Conservation (phyloP, 2,888 invertebrate genomes). For the Merodon equestris region DNA sequence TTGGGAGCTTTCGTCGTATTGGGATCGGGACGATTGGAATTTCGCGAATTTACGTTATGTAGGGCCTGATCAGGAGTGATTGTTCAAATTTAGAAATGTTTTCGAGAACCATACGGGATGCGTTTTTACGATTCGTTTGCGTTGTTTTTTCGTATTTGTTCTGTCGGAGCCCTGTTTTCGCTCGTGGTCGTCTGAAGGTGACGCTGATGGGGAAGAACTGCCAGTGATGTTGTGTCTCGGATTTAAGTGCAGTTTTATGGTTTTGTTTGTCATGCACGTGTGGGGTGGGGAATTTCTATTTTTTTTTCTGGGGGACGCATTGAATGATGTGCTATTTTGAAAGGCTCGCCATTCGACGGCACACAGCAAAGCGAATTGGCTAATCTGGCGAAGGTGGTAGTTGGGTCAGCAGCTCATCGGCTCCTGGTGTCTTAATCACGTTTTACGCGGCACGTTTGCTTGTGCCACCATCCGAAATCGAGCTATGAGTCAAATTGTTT, state of each 20-base stretch:
- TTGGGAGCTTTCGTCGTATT: too few relatives aligned
- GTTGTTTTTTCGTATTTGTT: neutral
- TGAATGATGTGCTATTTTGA: neutral
- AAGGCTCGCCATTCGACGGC: too few relatives aligned
- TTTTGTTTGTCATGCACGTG: constrained; percentile 27
- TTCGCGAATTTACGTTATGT: too few relatives aligned
- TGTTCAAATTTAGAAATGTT: constrained; percentile 23
- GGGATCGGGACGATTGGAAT: too few relatives aligned
- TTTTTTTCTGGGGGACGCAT: constrained; percentile 1
- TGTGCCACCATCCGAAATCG: constrained; percentile 19
- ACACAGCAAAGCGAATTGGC: too few relatives aligned
- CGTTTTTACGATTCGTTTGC: neutral
- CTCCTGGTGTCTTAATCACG: too few relatives aligned
- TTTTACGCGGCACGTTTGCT: too few relatives aligned
- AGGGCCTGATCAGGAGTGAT: too few relatives aligned
- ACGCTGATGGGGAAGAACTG: too few relatives aligned
- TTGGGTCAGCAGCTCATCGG: too few relatives aligned
- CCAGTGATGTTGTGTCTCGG: constrained; percentile 45
- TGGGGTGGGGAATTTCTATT: constrained; percentile 20
- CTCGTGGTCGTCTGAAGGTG: too few relatives aligned
- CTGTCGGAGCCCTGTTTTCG: constrained; percentile 1
- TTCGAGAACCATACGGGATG: constrained; percentile 5
- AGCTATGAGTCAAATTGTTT: constrained; percentile 34
- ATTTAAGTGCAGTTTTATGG: constrained; percentile 50
- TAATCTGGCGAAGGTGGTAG: too few relatives aligned